Base-by-base conservation (phyloP, 2,888 invertebrate species). In the Melanostoma scalare region DNA sequence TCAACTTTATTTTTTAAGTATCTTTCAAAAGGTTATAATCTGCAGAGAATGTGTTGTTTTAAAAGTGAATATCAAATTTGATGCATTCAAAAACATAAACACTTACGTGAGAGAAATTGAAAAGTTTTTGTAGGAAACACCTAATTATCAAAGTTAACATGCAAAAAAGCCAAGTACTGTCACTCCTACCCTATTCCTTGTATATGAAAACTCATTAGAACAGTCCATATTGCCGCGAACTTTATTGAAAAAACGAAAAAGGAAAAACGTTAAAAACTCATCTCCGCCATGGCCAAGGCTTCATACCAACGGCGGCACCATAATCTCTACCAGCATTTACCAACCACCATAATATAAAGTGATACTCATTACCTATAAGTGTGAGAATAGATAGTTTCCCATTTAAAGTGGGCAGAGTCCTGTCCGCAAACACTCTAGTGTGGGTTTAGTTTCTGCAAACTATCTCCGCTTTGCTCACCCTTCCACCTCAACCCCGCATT, bases 331-430 rank as follows among this genome's bases (percentile, higher is more conserved):
- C 40, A 77, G 67, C 72, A 76, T 67, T 75, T 72, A 77, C 52
- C 68, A 63, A 56, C 78, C 61, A 73, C 60, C 53, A 53, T 56
- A 50, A 68, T 68, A 58, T 68, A 68, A 72, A 82, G 67, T 40
- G 81, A 76, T 76, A 69, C 68, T 73, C 77, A 77, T 77, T 73
- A 69, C 68, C 73, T 60, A 72, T 68, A 68, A 76, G 67, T 67
- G 46, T 6, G 36, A 33, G 63, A 69, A 73, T 76, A 44, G 65
- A 80, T 74, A 46, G 44, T 44, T 50, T 36, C 46, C 46, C 80
- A 48, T 75, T 53, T 38, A 61, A 31, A 44, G 9, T 4, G 52
- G 61, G 44, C 20, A 52, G 36, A 6, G 10, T 8, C 20, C 20
- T 20, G 20, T 20, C 20, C 20, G 6, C 8, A 31, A 35, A 20